Conservation (phyloP, 2,888 invertebrate species). For the Tromatobia lineatoria region DNA sequence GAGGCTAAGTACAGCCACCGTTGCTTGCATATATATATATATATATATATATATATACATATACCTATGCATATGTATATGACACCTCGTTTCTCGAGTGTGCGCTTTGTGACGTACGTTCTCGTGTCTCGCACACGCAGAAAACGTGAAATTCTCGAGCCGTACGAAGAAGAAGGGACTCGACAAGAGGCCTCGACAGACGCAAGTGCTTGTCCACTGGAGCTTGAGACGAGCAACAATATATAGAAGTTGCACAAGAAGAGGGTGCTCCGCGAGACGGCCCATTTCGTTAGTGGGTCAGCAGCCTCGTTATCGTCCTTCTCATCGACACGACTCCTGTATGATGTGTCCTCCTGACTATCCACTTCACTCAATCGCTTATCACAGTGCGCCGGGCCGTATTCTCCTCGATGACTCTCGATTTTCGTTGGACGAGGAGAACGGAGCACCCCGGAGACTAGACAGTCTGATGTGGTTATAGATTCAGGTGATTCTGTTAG, state of each 20-base stretch:
- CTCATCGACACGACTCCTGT: slow-evolving; percentile 57
- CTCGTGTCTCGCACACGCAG: slow-evolving; percentile 9
- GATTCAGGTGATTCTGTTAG: slow-evolving; percentile 26
- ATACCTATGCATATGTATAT: neutral
- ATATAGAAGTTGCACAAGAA: slow-evolving; percentile 28
- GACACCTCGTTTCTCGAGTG: slow-evolving; percentile 3
- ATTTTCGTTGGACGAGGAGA: slow-evolving; percentile 14
- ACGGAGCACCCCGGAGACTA: slow-evolving; percentile 12
- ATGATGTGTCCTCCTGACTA: slow-evolving; percentile 29
- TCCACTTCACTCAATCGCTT: neutral
- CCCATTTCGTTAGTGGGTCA: slow-evolving; percentile 79
- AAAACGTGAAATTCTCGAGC: slow-evolving; percentile 9
- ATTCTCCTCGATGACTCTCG: slow-evolving; percentile 52
- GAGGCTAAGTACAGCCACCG: neutral
- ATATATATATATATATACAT: too few species aligned
- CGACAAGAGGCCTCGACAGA: slow-evolving; percentile 56
- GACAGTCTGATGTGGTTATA: neutral
- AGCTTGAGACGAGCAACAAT: slow-evolving; percentile 47
- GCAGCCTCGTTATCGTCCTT: slow-evolving; percentile 73
- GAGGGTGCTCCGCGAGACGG: slow-evolving; percentile 59
- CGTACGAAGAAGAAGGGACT: neutral
- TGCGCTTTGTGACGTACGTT: neutral
- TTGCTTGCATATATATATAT: slow-evolving; percentile 15
- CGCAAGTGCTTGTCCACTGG: slow-evolving; percentile 61
- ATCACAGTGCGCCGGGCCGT: slow-evolving; percentile 7